phyloP scores from a whole-genome alignment of 2,797 vertebrate genomes.

The Coendou prehensilis region DNA sequence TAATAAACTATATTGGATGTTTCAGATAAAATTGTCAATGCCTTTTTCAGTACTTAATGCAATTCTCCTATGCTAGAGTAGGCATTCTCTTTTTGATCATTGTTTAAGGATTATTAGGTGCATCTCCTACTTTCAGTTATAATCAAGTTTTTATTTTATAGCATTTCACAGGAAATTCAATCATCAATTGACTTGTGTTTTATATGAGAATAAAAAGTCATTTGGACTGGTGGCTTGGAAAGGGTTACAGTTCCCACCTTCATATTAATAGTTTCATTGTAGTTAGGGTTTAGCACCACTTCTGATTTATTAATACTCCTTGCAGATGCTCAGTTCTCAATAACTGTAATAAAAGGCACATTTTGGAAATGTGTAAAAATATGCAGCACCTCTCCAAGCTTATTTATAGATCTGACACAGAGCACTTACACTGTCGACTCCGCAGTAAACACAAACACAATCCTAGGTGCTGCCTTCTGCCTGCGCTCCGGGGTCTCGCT shows the following conservation, averaged over 20 bases:
- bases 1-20: neutral
- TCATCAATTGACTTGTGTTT: conserved; percentile 46
- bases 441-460: conserved; percentile 13
- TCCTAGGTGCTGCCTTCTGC: neutral
- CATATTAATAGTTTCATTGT: neutral
- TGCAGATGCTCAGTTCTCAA: conserved; percentile 35
- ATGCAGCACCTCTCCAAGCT: conserved; percentile 29
- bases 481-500: neutral
- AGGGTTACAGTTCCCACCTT: neutral
- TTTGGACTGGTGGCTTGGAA: neutral
- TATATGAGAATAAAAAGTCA: conserved; percentile 16
- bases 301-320: conserved; percentile 59
- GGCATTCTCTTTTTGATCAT: neutral
- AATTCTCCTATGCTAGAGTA: neutral
- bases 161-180: conserved; percentile 32
- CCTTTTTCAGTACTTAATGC: neutral
- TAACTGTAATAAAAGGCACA: conserved; percentile 55
- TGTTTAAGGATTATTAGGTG: neutral
- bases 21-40: neutral
- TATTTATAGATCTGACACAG: conserved; percentile 61
- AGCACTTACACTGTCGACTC: conserved; percentile 20
- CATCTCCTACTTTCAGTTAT: neutral
- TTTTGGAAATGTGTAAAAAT: conserved; percentile 68
- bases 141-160: conserved; percentile 49
- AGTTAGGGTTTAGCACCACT: neutral